Evolutionary conservation across 2,888 invertebrate genomes (phyloP), one percentile per base, ranked within the genome.

Genomic region (Drosophila falleni): DNA sequence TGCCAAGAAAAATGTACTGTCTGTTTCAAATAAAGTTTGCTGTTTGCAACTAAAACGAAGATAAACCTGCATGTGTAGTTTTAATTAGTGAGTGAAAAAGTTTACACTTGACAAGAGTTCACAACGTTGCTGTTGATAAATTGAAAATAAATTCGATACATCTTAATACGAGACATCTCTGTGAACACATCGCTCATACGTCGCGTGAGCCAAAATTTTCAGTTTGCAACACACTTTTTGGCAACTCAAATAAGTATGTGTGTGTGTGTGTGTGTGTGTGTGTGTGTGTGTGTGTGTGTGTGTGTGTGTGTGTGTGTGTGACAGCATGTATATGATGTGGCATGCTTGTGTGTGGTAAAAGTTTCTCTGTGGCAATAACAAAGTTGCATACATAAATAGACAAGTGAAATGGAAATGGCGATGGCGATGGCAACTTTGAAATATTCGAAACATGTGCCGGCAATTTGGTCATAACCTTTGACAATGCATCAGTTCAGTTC

Each of bases 381-480:
- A 62, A 53, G 61, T 55, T 66, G 60, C 65, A 60, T 59, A 55
- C 50, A 69, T 63, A 78, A 80, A 70, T 59, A 63, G 53, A 50
- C 55, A 65, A 59, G 26, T 54, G 29, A n/a, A 49, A 29, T 31
- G 39, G 47, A 5, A 37, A 56, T 26, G 55, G 54, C 44, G 42
- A 33, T 31, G 29, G 35, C 6, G 37, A 60, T 31, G 55, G 54
- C 44, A 70, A 60, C 67, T 42, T 56, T 74, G 50, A 50, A 71
- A 77, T 74, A 75, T 75, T 44, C 72, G 60, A 61, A 68, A 62
- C 82, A 82, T 80, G 80, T 80, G 82, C 80, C 63, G 47, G 62
- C 80, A 75, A 76, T 82, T 80, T 82, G 71, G 68, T 56, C 65
- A 66, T 80, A 73, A 68, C 82, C 73, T 75, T 75, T 82, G 80